phyloP scores from a whole-genome alignment of 1,140 invertebrate species.

The Aphis gossypii region DNA sequence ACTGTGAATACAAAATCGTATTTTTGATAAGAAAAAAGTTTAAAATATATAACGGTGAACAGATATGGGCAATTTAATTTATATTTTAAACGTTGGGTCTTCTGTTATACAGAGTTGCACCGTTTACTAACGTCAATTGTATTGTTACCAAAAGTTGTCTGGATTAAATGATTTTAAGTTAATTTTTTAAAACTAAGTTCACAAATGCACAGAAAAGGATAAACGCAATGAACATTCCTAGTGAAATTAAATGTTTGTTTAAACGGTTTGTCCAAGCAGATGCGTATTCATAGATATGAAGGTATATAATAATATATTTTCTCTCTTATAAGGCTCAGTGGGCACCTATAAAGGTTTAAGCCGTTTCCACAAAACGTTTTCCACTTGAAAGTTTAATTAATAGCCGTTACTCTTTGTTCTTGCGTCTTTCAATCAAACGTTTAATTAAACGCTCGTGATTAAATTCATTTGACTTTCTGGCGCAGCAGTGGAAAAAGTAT shows the following conservation, averaged over 20 bases:
- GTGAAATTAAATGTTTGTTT: background rate
- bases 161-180: background rate
- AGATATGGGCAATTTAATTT: background rate
- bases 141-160: background rate
- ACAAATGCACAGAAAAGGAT: background rate
- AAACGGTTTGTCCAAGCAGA: constrained; percentile 18
- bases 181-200: background rate
- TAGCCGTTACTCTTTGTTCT: constrained; percentile 27
- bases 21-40: background rate
- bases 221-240: background rate
- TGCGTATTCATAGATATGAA: background rate
- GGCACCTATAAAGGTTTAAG: constrained; percentile 12
- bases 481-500: background rate
- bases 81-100: background rate
- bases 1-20: background rate
- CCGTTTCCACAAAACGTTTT: background rate
- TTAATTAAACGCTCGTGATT: constrained; percentile 25
- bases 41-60: background rate
- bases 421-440: constrained; percentile 38
- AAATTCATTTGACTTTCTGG: constrained; percentile 2
- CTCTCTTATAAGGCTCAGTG: background rate
- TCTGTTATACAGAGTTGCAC: background rate
- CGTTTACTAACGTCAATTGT: background rate
- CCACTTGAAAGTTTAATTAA: constrained; percentile 15
- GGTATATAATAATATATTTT: background rate